These are phyloP conservation scores for Pilophorus perplexus DNA, from an alignment of 2,888 invertebrate species.

Conservation along the genomic window DNA sequence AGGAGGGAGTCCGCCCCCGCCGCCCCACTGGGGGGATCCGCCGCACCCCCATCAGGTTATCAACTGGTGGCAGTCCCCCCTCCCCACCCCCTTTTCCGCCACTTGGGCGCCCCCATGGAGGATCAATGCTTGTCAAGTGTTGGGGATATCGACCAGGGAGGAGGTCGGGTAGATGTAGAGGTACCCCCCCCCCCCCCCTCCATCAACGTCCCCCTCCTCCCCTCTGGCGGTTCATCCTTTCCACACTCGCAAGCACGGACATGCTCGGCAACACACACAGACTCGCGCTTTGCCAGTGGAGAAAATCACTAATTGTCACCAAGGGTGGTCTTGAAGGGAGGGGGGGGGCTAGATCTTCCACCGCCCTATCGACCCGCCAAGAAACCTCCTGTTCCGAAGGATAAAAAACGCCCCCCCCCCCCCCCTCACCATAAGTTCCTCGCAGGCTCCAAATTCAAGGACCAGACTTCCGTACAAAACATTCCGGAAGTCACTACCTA, in stretches of 20 bases:
- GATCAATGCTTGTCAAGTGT: constrained; percentile 46
- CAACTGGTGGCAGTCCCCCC: constrained; percentile 42
- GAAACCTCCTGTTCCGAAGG: constrained; percentile 11
- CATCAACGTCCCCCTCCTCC: not conserved
- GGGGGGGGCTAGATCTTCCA: constrained; percentile 12
- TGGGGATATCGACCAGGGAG: constrained; percentile 37
- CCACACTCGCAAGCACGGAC: constrained; percentile 6
- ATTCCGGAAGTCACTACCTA: no score
- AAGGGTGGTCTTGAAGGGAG: not conserved
- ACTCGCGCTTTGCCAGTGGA: constrained; percentile 12
- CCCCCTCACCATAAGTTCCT: not conserved
- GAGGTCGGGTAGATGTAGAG: constrained; percentile 20
- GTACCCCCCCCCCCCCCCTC: constrained; percentile 23
- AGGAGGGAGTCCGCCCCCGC: constrained; percentile 4
- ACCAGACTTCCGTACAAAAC: no score
- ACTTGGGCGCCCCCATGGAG: not conserved
- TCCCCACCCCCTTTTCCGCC: not conserved
- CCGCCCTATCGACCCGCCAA: constrained; percentile 23
- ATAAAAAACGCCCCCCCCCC: no score
- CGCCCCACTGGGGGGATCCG: no score
- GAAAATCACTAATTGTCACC: constrained; percentile 41
- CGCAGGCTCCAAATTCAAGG: not conserved
- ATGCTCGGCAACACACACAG: not conserved
- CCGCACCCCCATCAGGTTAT: constrained; percentile 15
- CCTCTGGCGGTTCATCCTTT: no score